These are phyloP conservation scores for Cepphus grylle DNA, from an alignment of 2,113 vertebrate species.

Conservation along the genomic window DNA sequence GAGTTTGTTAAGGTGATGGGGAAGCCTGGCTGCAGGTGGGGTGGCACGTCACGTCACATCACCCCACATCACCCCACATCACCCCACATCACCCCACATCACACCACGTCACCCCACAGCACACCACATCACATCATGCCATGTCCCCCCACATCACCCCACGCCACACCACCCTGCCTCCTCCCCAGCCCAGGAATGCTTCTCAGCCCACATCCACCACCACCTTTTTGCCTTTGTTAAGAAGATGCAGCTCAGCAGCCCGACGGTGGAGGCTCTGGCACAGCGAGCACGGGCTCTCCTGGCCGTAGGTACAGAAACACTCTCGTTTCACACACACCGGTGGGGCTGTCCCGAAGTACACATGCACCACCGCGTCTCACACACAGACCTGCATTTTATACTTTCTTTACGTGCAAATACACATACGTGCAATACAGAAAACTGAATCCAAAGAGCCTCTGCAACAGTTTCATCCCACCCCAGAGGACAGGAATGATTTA, in stretches of 20 bases:
- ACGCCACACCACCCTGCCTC: not conserved
- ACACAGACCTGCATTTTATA: fast-evolving
- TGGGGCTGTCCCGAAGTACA: fast-evolving
- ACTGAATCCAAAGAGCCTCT: not conserved
- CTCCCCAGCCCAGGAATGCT: not conserved
- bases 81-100: not conserved
- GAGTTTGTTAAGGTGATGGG: not conserved
- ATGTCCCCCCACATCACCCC: not conserved
- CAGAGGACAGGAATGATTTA: not conserved
- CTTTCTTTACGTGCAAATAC: too few relatives aligned
- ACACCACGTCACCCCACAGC: not conserved
- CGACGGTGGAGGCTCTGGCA: fast-evolving
- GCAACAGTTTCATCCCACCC: too few relatives aligned
- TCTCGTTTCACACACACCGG: fast-evolving
- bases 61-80: too few relatives aligned
- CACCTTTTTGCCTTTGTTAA: fast-evolving
- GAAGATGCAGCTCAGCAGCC: not conserved
- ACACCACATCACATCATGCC: too few relatives aligned
- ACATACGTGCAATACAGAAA: not conserved
- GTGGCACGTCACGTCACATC: fast-evolving
- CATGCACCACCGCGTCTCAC: fast-evolving
- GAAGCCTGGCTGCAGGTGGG: not conserved
- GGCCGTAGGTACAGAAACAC: fast-evolving
- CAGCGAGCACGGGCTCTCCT: fast-evolving
- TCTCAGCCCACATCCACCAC: not conserved